Conservation (phyloP, 2,797 vertebrate species). For the Myripristis jacobus region DNA sequence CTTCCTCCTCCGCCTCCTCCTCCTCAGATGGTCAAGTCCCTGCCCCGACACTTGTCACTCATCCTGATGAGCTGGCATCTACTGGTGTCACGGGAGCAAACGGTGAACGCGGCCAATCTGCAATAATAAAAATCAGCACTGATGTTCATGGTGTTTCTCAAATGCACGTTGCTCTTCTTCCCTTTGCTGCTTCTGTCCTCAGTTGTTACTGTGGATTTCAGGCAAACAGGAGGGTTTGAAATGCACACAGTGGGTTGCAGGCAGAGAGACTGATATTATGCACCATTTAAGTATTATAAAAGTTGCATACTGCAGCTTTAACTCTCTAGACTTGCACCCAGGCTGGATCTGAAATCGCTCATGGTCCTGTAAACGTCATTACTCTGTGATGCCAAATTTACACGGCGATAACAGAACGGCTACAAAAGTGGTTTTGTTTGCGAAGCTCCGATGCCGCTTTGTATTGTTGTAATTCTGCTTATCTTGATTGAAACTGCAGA, state of each 20-base stretch:
- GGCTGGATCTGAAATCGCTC: constrained; percentile 1
- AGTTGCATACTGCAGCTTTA: background rate
- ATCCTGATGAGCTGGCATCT: constrained; percentile 32
- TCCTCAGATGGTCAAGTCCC: constrained; percentile 3
- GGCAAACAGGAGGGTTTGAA: too few species aligned
- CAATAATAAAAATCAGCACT: too few species aligned
- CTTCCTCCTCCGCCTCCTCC: background rate
- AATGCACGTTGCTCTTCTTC: too few species aligned
- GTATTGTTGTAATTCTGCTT: constrained; percentile 52
- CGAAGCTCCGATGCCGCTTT: constrained; percentile 41
- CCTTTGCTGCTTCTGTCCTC: too few species aligned
- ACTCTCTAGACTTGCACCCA: background rate
- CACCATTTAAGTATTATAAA: too few species aligned
- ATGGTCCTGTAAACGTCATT: constrained; percentile 34
- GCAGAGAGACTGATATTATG: too few species aligned
- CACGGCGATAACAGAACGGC: constrained; percentile 28
- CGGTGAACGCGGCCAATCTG: too few species aligned
- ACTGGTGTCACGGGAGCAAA: too few species aligned
- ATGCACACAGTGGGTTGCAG: too few species aligned
- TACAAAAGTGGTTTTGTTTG: constrained; percentile 35
- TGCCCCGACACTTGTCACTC: constrained; percentile 27
- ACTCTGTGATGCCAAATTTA: constrained; percentile 29
- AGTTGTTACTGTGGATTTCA: too few species aligned
- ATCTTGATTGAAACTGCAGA: constrained; percentile 57
- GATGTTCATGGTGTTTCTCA: too few species aligned